Base-by-base conservation (phyloP, 2,888 invertebrate species). In the Euspilapteryx auroguttella region DNA sequence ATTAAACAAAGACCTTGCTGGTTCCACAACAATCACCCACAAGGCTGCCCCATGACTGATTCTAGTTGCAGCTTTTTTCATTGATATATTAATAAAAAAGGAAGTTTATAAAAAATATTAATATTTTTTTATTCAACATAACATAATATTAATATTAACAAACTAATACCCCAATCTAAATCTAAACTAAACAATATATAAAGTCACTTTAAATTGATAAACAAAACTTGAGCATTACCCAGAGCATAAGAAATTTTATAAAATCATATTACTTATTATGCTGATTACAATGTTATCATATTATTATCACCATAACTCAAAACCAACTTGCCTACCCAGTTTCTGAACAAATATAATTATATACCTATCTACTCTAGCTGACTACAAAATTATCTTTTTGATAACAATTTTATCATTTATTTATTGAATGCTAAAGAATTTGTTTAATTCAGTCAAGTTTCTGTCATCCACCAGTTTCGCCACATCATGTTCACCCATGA, bases 1-100 rank as follows among this genome's bases (percentile, higher is more conserved):
- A 44, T 66, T 26, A 82, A 83, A 45, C 66, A 78, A 27, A 87
- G 84, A 45, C 59, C 65, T 1, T 96, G 96, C 56, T 96, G 93
- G 87, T 95, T 94, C 62, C 71, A 81, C 38, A 55, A 52, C 8
- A 79, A 94, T 55, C 95, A 96, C 71, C 94, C 94, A 1, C 80
- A 91, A 50, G 89, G 92, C 1, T 96, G 96, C 58, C 89, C 91
- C 1, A 54, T 87, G 27, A 40, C 50, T 21, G 76, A 78, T 26
- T 59, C 61, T 14, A 59, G 73, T 27, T 96, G 95, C 59, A 82
- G 82, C 46, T 94, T 85, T 63, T 77, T 81, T 47, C 94, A 94
- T 73, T 46, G 29, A 34, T 40, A 34, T 31, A 21, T 32, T 25
- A 12, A 31, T 31, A 32, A 34, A 22, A 27, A 28, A 26, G 26